A percentile compares a stretch with the other conserved stretches of the same genome.
phyloP scores from a whole-genome alignment of 2,888 invertebrate species.

The Eucera pruinosa region DNA sequence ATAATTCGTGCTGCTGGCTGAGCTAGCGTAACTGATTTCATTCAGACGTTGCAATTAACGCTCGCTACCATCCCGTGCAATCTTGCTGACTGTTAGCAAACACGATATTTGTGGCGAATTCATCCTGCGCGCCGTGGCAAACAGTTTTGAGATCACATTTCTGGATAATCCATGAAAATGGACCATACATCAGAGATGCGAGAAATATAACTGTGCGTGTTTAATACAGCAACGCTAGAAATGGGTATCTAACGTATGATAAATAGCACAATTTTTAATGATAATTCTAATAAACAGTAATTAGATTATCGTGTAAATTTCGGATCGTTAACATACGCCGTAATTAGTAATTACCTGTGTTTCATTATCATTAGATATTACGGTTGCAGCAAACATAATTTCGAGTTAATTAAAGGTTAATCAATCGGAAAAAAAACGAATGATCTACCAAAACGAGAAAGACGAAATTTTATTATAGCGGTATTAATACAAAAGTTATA shows the following conservation, averaged over 20 bases:
- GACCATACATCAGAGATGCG: neutral
- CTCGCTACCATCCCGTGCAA: neutral
- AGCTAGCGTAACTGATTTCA: conserved; percentile 20
- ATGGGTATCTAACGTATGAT: neutral
- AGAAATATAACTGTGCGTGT: neutral
- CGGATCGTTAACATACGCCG: neutral
- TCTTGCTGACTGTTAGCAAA: conserved; percentile 3
- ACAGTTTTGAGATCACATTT: neutral
- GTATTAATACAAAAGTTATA: too few relatives aligned
- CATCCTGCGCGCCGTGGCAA: neutral
- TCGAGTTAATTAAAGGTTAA: too few relatives aligned
- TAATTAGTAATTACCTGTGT: conserved; percentile 3
- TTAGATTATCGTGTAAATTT: neutral
- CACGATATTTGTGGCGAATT: neutral
- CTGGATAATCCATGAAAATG: conserved; percentile 1
- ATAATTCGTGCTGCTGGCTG: neutral
- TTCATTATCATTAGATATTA: neutral
- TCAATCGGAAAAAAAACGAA: too few relatives aligned
- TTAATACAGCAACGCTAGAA: neutral
- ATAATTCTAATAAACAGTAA: neutral
- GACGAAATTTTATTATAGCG: too few relatives aligned
- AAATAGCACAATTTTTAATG: neutral
- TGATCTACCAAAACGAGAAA: too few relatives aligned
- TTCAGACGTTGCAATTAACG: conserved; percentile 16
- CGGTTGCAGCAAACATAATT: neutral